Conservation (phyloP, 2,797 vertebrate species). For the Danionella dracula region DNA sequence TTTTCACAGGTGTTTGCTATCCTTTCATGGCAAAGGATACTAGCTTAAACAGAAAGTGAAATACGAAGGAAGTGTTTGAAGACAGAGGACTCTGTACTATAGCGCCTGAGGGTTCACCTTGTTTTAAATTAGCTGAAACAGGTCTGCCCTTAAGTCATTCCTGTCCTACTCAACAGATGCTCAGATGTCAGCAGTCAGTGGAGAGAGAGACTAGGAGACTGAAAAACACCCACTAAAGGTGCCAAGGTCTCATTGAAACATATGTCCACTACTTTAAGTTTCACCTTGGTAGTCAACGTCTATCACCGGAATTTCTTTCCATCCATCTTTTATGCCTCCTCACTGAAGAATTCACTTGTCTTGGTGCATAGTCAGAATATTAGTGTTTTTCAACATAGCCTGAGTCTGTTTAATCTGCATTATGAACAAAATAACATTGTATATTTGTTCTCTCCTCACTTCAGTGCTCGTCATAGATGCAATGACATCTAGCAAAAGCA, state of each 20-base stretch:
- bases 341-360: too few species aligned
- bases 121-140: constrained; percentile 13
- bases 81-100: neutral
- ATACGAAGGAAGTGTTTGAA: neutral
- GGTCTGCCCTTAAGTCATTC: constrained; percentile 5
- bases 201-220: neutral
- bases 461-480: too few species aligned
- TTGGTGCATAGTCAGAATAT: too few species aligned
- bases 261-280: neutral
- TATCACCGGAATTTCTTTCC: neutral
- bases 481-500: too few species aligned
- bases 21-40: neutral
- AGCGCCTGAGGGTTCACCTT: neutral
- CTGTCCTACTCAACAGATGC: neutral
- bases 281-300: neutral
- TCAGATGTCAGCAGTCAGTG: neutral
- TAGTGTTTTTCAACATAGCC: too few species aligned
- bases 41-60: neutral
- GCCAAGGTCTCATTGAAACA: neutral
- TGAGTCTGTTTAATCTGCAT: too few species aligned
- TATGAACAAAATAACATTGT: too few species aligned
- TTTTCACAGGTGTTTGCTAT: neutral
- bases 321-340: neutral
- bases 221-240: neutral
- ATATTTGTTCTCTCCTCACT: too few species aligned